Evolutionary conservation across 2,797 vertebrate species (phyloP), one percentile per base, ranked within the genome.

Genomic region (Falco berigora): DNA sequence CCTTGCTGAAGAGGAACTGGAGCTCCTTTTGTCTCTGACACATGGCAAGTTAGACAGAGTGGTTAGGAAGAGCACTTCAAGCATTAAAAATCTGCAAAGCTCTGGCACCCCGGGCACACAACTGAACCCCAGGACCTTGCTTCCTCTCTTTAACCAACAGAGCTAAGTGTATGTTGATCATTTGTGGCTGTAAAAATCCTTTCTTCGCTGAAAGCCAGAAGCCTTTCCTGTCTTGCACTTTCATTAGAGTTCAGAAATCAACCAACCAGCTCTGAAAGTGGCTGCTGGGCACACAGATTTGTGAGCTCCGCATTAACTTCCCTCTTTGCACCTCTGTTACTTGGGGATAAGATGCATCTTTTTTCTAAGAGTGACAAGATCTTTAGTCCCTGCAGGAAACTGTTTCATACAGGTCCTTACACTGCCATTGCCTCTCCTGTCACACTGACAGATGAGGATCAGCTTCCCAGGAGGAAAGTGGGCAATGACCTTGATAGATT

Each of bases 241-340:
- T 53, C 44, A 58, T 77, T 68, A 79, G 30, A 74, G 28, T 58
- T 86, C 58, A 64, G 61, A 94, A 95, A 88, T 90, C 80, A 92
- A 95, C 64, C 46, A 62, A 34, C 6, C 30, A 91, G 32, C 55
- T 84, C 76, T 82, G 52, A 79, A 88, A 53, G 18, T 3, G 1
- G 59, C 69, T 91, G 30, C 79, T 79, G 56, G 59, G 38, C 30
- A 56, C 47, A 63, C 15, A 46, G 50, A 46, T 61, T 30, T 71
- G 28, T 58, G 50, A 90, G 30, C 42, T 88, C 88, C 36, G 23
- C 58, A 32, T 63, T 84, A 90, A 27, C 8, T 40, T 13, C 6
- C 15, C 19, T 73, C 36, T 69, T 85, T 53, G 36, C 2, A 0
- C 56, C 30, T 76, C 49, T 76, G 22, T 68, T 80, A 58, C 0